Evolutionary conservation across 2,888 invertebrate species (phyloP), one percentile per base, ranked within the genome.

Genomic region (Chalcis sispes): DNA sequence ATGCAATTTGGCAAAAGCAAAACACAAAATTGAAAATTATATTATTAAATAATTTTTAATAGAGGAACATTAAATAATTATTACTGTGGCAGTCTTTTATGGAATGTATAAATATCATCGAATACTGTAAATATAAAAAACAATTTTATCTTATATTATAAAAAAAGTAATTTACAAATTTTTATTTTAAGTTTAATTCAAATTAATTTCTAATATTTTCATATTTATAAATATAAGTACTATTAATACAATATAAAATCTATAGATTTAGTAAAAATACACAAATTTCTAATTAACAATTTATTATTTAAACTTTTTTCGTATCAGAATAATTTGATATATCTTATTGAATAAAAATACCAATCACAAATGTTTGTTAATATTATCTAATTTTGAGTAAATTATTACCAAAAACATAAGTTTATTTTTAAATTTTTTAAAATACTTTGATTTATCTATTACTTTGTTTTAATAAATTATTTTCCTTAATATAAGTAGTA

Each of bases 391-490:
- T 48, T 54, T 67, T 13, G 7, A 40, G 54, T 62, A 74, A 62
- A 62, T 32, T 32, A 52, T n/a, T n/a, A 25, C 15, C 15, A 42
- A 42, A 42, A 42, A 40, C 36, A 48, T 23, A n/a, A n/a, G n/a
- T n/a, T n/a, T n/a, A 25, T 59, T 36, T 36, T 36, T 74, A 56
- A 48, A 64, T 64, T 69, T 69, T 62, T 62, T 40, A 62, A 75
- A 64, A 40, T 69, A 64, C 40, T 74, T 52, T 54, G 62, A 52
- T 65, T 48, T 20, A 50, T 23, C 2, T 50, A 20, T 10, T 20
- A 10, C 36, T 25, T 50, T 15, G n/a, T 29, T 56, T 62, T 72
- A 27, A 58, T 36, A 56, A 56, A 64, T 50, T 42, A 50, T 50
- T 27, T 20, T n/a, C 18, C 15, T 48, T 58, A 42, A 20, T 40